phyloP scores from a whole-genome alignment of 2,888 invertebrate genomes.

The Erebia aethiops region DNA sequence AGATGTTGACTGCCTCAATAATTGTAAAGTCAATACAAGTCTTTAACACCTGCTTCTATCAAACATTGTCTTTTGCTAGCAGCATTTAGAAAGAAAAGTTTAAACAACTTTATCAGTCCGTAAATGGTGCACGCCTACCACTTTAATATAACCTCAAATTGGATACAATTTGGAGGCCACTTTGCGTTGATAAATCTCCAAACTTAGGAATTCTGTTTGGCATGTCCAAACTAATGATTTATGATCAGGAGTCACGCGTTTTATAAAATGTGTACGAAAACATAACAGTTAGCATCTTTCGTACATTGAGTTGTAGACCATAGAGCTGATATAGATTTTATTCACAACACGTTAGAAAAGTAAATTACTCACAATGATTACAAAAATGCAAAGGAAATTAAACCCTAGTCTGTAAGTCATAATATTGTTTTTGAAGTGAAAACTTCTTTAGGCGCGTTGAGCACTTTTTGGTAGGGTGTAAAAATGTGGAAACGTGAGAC shows the following conservation, averaged over 20 bases:
- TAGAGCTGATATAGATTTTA: background rate
- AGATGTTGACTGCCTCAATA: too few relatives aligned
- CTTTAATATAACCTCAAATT: background rate
- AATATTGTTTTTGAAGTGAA: too few relatives aligned
- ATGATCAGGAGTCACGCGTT: conserved; percentile 24
- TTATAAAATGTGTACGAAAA: conserved; percentile 7
- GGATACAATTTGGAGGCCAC: background rate
- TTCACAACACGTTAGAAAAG: background rate
- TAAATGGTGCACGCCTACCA: background rate
- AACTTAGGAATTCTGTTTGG: conserved; percentile 4
- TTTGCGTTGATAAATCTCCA: conserved; percentile 15
- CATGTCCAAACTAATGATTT: conserved; percentile 23
- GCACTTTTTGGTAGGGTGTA: too few relatives aligned
- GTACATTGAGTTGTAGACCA: background rate
- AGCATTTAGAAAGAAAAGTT: background rate
- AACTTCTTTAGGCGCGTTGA: too few relatives aligned
- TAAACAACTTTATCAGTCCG: background rate
- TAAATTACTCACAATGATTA: too few relatives aligned
- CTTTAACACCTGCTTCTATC: too few relatives aligned
- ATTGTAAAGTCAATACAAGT: too few relatives aligned
- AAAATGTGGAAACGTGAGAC: too few relatives aligned
- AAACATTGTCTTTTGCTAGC: too few relatives aligned
- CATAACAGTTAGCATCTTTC: conserved; percentile 14
- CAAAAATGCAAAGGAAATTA: too few relatives aligned
- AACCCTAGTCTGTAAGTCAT: too few relatives aligned